Conservation (phyloP, 2,113 vertebrate genomes). For the Eulacestoma nigropectus region DNA sequence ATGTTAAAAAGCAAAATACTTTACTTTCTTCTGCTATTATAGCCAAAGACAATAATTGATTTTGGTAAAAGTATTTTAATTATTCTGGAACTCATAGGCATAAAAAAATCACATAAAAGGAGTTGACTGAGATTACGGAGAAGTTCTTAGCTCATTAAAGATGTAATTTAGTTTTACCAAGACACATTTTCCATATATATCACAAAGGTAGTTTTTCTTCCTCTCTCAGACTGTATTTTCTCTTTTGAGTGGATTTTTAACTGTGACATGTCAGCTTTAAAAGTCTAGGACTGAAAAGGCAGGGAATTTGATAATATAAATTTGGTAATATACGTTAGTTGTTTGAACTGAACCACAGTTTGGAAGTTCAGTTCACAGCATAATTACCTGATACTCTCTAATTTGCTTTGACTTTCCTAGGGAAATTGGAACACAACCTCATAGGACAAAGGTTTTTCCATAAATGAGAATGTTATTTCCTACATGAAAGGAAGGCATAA, state of each 20-base stretch:
- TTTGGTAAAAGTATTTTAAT: not conserved
- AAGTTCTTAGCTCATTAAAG: not conserved
- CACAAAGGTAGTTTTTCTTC: not conserved
- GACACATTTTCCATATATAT: not conserved
- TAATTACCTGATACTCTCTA: not conserved
- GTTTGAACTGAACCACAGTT: not conserved
- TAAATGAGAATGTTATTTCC: not conserved
- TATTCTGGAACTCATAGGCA: not conserved
- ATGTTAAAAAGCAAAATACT: not conserved
- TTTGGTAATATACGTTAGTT: not conserved
- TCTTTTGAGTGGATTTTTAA: not conserved
- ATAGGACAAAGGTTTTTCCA: not conserved
- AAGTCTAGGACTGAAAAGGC: not conserved
- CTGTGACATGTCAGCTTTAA: not conserved
- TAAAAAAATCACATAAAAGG: not conserved
- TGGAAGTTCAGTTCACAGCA: not conserved
- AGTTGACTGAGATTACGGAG: not conserved
- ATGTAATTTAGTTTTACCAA: not conserved
- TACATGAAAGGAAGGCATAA: not conserved
- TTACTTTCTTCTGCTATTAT: not conserved
- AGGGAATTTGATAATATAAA: not conserved
- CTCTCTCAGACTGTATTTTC: not conserved
- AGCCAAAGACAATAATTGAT: not conserved
- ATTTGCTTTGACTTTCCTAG: not conserved
- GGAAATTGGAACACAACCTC: not conserved